A percentile compares a stretch with the other conserved stretches of the same genome.
phyloP scores from a whole-genome alignment of 2,888 invertebrate genomes.

The Omphaloscelis lunosa region DNA sequence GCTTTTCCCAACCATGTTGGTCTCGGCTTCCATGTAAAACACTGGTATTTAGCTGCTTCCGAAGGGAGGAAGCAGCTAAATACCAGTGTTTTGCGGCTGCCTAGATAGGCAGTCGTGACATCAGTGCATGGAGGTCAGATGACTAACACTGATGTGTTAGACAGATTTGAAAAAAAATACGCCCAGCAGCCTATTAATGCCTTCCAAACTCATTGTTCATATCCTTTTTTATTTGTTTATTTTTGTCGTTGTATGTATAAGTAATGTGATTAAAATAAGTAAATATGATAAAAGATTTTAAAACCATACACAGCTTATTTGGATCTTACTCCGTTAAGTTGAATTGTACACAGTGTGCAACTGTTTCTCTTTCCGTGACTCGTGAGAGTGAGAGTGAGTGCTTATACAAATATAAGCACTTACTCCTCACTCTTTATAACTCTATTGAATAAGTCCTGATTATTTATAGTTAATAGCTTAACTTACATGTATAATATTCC shows the following conservation, averaged over 20 bases:
- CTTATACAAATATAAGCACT: not conserved
- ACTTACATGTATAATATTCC: slow-evolving; percentile 99
- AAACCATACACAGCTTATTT: not conserved
- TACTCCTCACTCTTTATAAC: not conserved
- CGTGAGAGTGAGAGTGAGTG: too few relatives aligned
- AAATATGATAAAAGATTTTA: not conserved
- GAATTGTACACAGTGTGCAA: not conserved
- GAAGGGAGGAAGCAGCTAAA: too few relatives aligned
- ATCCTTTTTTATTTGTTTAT: too few relatives aligned
- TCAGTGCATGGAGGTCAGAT: too few relatives aligned
- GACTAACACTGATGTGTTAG: not conserved
- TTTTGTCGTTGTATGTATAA: too few relatives aligned
- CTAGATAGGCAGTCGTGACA: too few relatives aligned
- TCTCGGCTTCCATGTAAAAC: too few relatives aligned
- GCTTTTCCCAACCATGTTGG: too few relatives aligned
- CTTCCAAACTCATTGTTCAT: not conserved
- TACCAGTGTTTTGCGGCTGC: too few relatives aligned
- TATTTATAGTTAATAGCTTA: not conserved
- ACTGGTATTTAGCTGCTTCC: too few relatives aligned
- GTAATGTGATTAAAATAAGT: not conserved
- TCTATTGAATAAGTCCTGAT: not conserved
- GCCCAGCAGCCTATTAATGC: not conserved
- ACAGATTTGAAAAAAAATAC: not conserved
- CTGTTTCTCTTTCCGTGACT: not conserved
- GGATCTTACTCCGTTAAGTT: not conserved